phyloP scores from a whole-genome alignment of 2,113 vertebrate genomes.

The Nerophis ophidion region DNA sequence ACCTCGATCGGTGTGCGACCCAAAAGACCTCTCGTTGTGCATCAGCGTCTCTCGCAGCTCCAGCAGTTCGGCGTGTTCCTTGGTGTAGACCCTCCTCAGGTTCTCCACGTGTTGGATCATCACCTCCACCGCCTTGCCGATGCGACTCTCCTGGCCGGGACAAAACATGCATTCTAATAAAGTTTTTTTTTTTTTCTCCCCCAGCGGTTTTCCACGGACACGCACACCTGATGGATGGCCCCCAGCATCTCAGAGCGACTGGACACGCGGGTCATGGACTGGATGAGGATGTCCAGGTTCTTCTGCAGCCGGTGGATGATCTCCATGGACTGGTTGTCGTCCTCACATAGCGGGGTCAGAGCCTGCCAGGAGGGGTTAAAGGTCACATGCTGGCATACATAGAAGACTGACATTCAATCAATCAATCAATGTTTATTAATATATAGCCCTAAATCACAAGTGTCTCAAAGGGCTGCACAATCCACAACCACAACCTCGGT shows the following conservation, averaged over 20 bases:
- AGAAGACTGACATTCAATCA: too few relatives aligned
- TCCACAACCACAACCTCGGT: too few relatives aligned
- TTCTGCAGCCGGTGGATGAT: constrained; percentile 88
- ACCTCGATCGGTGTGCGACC: constrained; percentile 67
- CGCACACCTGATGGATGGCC: constrained; percentile 87
- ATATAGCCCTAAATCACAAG: too few relatives aligned
- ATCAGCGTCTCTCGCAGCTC: constrained; percentile 83
- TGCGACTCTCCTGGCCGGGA: constrained; percentile 81
- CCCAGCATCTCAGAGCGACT: constrained; percentile 93
- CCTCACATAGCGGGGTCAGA: constrained; percentile 82
- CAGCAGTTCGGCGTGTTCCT: constrained; percentile 86
- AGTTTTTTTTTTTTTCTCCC: neutral
- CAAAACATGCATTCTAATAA: neutral
- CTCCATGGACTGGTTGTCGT: constrained; percentile 86
- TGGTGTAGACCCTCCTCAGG: constrained; percentile 87
- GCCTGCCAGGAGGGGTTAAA: constrained; percentile 63
- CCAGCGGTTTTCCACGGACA: neutral
- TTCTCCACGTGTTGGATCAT: constrained; percentile 98
- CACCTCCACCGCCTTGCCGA: constrained; percentile 90
- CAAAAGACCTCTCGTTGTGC: constrained; percentile 82
- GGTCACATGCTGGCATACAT: too few relatives aligned
- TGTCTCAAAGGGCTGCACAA: too few relatives aligned
- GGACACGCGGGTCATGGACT: constrained; percentile 83
- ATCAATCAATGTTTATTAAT: too few relatives aligned
- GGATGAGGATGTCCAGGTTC: constrained; percentile 81